Evolutionary conservation across 37 sponge, comb jelly and placozoan species (phyloP).

Genomic region (Eunapius fragilis): DNA sequence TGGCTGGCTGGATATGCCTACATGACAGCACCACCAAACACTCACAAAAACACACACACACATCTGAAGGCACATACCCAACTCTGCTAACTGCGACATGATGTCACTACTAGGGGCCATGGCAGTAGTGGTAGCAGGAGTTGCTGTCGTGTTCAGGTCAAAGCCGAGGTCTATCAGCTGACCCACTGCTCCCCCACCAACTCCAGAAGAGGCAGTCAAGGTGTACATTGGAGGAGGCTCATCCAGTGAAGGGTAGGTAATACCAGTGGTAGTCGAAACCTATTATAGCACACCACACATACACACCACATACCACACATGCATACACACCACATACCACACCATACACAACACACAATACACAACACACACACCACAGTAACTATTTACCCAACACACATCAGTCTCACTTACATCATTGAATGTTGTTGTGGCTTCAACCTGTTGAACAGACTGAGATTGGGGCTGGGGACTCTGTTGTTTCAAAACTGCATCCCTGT

Average conservation of each 20-base stretch:
- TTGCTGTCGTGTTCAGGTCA: slow-evolving; percentile 40
- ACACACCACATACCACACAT: not conserved
- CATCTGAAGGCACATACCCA: slow-evolving; percentile 9
- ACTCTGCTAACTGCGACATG: slow-evolving; percentile 38
- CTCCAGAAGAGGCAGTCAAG: not conserved
- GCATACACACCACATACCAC: slow-evolving; percentile 16
- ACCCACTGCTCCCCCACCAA: slow-evolving; percentile 15
- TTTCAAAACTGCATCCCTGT: not conserved
- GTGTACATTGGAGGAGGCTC: slow-evolving; percentile 29
- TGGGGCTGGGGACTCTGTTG: not conserved
- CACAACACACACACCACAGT: not conserved
- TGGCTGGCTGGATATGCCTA: not conserved
- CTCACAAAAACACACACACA: not conserved
- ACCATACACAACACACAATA: not conserved
- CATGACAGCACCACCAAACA: not conserved
- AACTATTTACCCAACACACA: not conserved
- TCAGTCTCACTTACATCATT: slow-evolving; percentile 3
- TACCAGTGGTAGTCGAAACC: not conserved
- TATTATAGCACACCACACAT: slow-evolving; percentile 7
- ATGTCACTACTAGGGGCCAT: slow-evolving; percentile 29
- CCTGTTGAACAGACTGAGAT: not conserved
- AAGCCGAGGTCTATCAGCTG: slow-evolving; percentile 80
- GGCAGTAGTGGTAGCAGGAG: slow-evolving; percentile 8
- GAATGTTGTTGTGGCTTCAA: not conserved
- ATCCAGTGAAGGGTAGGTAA: slow-evolving; percentile 25